Base-by-base conservation (phyloP, 2,888 invertebrate species). In the Cerceris ruficornis region DNA sequence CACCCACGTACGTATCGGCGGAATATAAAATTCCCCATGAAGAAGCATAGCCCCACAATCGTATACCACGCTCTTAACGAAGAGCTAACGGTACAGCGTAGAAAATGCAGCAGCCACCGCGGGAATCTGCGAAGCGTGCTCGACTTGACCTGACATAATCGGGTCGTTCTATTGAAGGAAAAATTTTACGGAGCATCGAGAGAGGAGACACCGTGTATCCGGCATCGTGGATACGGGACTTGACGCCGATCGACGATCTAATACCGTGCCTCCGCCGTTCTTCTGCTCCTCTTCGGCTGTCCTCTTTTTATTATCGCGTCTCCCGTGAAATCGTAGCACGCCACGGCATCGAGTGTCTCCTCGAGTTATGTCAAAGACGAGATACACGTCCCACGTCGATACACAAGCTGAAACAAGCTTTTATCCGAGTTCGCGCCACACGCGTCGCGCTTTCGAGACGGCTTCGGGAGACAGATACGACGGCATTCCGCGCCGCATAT, bases 401-500 rank as follows among this genome's bases (percentile, higher is more conserved):
- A 77, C 55, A 54, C 55, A 66, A 60, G 50, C 49, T 69, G 73
- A 61, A 77, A 78, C 65, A 28, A 28, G 77, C 71, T 76, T n/a
- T 72, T 75, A 80, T 80, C 73, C 73, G 74, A 82, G 54, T 64
- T 69, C 65, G 66, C 67, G 71, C 69, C 68, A 70, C 70, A 65
- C 77, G 75, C 77, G 65, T 75, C 77, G 77, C 59, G 61, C 61
- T 80, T 58, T 81, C 69, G 54, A 49, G 57, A 57, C 66, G 64
- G 74, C 55, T 50, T 41, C 28, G 15, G 50, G 43, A 55, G 50
- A 42, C 65, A 69, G 77, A 80, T 82, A 84, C 80, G 81, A 81
- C 86, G 73, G 83, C 86, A 85, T 85, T 86, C 85, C 83, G 17
- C 41, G 13, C 28, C 4, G 65, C 57, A 69, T 43, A 75, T 59